Conservation (phyloP, 2,888 invertebrate species). For the Merodon equestris region DNA sequence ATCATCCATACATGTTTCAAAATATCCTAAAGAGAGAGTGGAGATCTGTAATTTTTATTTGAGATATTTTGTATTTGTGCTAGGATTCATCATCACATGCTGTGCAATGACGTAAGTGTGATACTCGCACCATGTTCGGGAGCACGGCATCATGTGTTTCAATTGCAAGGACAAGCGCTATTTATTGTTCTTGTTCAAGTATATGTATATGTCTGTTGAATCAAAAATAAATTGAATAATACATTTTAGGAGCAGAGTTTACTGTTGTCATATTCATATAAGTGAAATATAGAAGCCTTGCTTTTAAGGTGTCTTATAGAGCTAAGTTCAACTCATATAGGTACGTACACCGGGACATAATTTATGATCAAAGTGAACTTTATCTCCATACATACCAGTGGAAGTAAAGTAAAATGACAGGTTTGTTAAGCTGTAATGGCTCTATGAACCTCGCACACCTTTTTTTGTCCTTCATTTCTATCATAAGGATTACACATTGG, state of each 20-base stretch:
- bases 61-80: neutral
- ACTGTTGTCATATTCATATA: no score
- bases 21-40: constrained; percentile 8
- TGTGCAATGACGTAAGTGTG: neutral
- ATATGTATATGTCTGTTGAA: no score
- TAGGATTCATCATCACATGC: neutral
- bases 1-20: constrained; percentile 5
- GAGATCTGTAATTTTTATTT: neutral
- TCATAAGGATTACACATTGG: constrained; percentile 33
- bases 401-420: constrained; percentile 32
- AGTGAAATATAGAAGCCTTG: no score
- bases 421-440: constrained; percentile 40
- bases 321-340: constrained; percentile 26
- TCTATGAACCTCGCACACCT: no score
- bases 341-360: constrained; percentile 41
- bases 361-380: constrained; percentile 59
- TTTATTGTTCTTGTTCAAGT: no score
- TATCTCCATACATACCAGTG: constrained; percentile 32
- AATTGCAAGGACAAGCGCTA: no score
- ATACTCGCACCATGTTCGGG: neutral
- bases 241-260: no score
- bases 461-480: constrained; percentile 7
- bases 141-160: no score
- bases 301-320: no score
- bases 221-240: constrained; percentile 11